phyloP scores from a whole-genome alignment of 2,888 invertebrate genomes.

The Mellilla xanthometata region DNA sequence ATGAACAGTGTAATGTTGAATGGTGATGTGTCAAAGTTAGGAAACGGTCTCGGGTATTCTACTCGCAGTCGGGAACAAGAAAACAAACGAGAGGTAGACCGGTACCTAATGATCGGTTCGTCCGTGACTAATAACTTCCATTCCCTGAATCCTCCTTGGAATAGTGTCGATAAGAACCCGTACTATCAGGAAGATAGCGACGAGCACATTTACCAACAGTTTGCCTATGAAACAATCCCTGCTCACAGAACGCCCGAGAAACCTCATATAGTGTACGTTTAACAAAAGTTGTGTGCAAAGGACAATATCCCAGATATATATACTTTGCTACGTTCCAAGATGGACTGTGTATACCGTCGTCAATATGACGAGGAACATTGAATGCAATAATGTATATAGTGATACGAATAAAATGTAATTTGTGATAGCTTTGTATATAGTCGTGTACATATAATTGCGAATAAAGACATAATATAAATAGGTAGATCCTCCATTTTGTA shows the following conservation, averaged over 20 bases:
- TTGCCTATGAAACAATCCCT: constrained; percentile 78
- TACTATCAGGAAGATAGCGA: constrained; percentile 76
- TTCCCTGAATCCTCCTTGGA: constrained; percentile 77
- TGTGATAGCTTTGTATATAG: constrained; percentile 82
- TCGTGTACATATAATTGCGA: constrained; percentile 72
- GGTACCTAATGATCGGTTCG: constrained; percentile 78
- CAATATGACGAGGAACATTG: constrained; percentile 56
- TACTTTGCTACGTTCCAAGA: constrained; percentile 58
- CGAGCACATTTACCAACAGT: constrained; percentile 79
- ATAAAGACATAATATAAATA: constrained; percentile 60
- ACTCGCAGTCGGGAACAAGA: constrained; percentile 74
- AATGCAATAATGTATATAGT: constrained; percentile 81
- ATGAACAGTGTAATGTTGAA: constrained; percentile 80
- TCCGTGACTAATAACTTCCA: constrained; percentile 78
- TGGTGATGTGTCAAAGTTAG: constrained; percentile 75
- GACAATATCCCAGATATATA: constrained; percentile 63
- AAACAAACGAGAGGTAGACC: constrained; percentile 73
- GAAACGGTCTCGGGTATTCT: constrained; percentile 76
- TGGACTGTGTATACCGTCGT: constrained; percentile 54
- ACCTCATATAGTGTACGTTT: constrained; percentile 84
- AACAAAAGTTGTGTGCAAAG: constrained; percentile 73
- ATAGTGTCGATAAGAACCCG: constrained; percentile 75
- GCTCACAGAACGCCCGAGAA: constrained; percentile 79
- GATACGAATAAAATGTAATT: constrained; percentile 76
- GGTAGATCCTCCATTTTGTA: constrained; percentile 67